Conservation (phyloP, 1,140 invertebrate species). For the Drosophila orosa region DNA sequence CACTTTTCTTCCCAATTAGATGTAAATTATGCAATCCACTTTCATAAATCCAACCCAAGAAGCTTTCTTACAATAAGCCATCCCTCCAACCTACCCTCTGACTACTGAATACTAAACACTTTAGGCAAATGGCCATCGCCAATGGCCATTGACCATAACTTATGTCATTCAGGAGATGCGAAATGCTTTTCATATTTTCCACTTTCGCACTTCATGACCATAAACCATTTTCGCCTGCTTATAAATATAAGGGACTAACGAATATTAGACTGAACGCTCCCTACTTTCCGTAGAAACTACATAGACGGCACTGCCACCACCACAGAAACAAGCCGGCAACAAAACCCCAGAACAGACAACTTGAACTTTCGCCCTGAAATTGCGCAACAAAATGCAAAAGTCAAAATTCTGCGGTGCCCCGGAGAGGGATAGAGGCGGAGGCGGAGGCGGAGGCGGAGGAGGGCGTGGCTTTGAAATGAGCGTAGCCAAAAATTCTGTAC, state of each 20-base stretch:
- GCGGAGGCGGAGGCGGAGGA: background rate
- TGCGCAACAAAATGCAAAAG: constrained; percentile 82
- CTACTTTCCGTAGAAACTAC: constrained; percentile 18
- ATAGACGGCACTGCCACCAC: background rate
- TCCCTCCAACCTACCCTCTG: background rate
- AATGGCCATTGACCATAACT: constrained; percentile 57
- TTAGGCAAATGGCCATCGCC: constrained; percentile 55
- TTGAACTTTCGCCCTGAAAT: constrained; percentile 79
- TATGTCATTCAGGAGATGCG: constrained; percentile 45
- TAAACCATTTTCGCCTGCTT: constrained; percentile 71
- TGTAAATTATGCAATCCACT: constrained; percentile 43
- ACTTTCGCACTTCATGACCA: constrained; percentile 80
- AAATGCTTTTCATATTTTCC: constrained; percentile 76
- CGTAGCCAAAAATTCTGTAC: constrained; percentile 74
- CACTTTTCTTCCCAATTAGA: constrained; percentile 9
- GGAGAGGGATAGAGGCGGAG: background rate
- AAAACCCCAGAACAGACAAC: constrained; percentile 59
- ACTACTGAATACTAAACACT: constrained; percentile 42
- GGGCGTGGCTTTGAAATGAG: constrained; percentile 72
- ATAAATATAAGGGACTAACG: constrained; percentile 59
- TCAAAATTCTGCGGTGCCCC: constrained; percentile 64
- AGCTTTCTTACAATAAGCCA: constrained; percentile 11
- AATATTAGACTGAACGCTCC: constrained; percentile 53
- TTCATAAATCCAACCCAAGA: constrained; percentile 30
- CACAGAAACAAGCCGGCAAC: constrained; percentile 35